These are phyloP conservation scores for Cryptus armator DNA, from an alignment of 2,888 invertebrate species.

Conservation along the genomic window DNA sequence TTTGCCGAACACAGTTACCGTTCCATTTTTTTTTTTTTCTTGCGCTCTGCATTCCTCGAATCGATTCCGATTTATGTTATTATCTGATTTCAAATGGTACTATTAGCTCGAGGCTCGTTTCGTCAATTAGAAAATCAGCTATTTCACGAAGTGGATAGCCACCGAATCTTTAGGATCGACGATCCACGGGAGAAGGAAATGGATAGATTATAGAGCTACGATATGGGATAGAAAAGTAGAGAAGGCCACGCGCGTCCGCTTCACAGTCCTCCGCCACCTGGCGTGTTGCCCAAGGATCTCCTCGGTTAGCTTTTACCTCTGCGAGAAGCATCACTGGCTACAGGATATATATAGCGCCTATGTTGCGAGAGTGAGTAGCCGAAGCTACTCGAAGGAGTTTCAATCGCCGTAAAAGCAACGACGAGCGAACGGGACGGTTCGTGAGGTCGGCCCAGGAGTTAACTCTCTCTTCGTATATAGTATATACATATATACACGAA, in stretches of 20 bases:
- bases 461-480: constrained; percentile 11
- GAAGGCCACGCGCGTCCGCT: constrained; percentile 34
- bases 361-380: constrained; percentile 10
- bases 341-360: constrained; percentile 1
- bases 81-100: not conserved
- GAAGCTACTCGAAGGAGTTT: constrained; percentile 75
- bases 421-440: constrained; percentile 67
- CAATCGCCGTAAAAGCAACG: constrained; percentile 84
- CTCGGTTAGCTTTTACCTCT: constrained; percentile 42
- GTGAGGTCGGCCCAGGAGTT: constrained; percentile 23
- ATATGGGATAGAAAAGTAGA: constrained; percentile 49
- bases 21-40: not conserved
- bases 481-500: not conserved
- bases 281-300: constrained; percentile 80
- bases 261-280: constrained; percentile 79
- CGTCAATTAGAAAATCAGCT: constrained; percentile 40
- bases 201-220: constrained; percentile 43
- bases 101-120: not conserved
- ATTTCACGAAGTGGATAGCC: constrained; percentile 28
- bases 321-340: constrained; percentile 43
- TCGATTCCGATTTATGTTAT: not conserved
- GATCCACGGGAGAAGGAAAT: constrained; percentile 30
- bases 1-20: too few relatives aligned
- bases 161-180: constrained; percentile 27
- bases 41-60: not conserved